These are phyloP conservation scores for Dinocampus coccinellae DNA, from an alignment of 2,888 invertebrate species.

Conservation along the genomic window DNA sequence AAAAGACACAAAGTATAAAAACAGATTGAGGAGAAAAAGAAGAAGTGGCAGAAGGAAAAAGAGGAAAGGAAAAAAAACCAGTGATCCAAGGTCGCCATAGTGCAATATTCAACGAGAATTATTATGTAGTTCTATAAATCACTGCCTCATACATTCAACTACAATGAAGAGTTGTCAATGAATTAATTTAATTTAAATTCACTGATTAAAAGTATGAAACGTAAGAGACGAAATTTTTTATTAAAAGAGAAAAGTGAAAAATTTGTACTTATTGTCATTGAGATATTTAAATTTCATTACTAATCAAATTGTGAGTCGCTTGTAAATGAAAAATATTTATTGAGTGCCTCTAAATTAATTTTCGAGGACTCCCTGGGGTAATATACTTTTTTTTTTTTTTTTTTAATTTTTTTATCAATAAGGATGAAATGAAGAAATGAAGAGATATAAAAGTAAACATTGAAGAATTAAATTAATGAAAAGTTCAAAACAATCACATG, in stretches of 20 bases:
- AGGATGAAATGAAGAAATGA: too few relatives aligned
- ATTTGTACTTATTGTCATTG: not conserved
- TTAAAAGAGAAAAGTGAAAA: not conserved
- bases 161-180: not conserved
- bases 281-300: not conserved
- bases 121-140: not conserved
- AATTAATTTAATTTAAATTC: too few relatives aligned
- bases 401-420: too few relatives aligned
- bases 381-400: not conserved
- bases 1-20: not conserved
- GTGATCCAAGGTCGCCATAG: constrained; percentile 5
- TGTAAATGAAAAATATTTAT: not conserved
- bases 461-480: too few relatives aligned
- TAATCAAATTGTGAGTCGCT: not conserved
- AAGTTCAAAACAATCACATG: too few relatives aligned
- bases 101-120: not conserved
- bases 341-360: not conserved
- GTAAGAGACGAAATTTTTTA: too few relatives aligned
- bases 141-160: not conserved
- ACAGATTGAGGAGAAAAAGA: not conserved
- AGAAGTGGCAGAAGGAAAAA: constrained; percentile 2
- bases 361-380: not conserved
- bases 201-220: too few relatives aligned
- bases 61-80: too few relatives aligned
- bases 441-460: too few relatives aligned